phyloP scores from a whole-genome alignment of 2,113 vertebrate species.

The Notarius quadriscutis region DNA sequence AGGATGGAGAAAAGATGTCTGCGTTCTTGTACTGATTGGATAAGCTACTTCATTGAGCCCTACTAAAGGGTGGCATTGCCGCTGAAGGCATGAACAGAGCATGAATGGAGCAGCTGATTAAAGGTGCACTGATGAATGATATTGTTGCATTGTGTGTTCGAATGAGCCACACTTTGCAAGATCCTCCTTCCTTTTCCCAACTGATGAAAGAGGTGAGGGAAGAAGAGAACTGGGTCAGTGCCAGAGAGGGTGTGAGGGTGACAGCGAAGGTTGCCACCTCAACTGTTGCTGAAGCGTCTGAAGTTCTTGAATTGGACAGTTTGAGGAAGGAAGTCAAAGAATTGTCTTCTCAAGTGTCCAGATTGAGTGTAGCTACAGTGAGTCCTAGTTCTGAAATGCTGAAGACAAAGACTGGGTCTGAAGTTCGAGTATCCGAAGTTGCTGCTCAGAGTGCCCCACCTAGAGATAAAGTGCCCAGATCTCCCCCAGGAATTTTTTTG shows the following conservation, averaged over 20 bases:
- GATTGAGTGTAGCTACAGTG: too few relatives aligned
- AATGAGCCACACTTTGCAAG: constrained; percentile 28
- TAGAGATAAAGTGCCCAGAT: neutral
- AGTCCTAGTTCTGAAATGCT: too few relatives aligned
- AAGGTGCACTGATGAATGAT: neutral
- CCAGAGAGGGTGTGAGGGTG: too few relatives aligned
- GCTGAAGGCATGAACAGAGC: neutral
- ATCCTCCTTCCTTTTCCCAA: constrained; percentile 39
- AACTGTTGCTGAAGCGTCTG: neutral
- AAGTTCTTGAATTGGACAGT: too few relatives aligned
- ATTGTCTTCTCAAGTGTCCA: too few relatives aligned
- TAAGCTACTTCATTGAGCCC: constrained; percentile 33
- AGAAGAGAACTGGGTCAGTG: neutral
- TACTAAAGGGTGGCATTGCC: constrained; percentile 37
- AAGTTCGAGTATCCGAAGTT: neutral
- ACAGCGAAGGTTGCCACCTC: neutral
- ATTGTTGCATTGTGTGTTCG: constrained; percentile 32
- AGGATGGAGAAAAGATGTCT: neutral
- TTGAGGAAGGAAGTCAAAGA: too few relatives aligned
- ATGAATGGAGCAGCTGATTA: constrained; percentile 27
- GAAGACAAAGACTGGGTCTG: neutral
- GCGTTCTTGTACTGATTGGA: constrained; percentile 20
- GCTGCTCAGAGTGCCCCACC: neutral
- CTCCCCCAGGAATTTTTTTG: neutral
- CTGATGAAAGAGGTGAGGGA: constrained; percentile 41